A percentile compares a stretch with the other conserved stretches of the same genome.
phyloP scores from a whole-genome alignment of 2,113 vertebrate genomes.

The Poicephalus meyeri region DNA sequence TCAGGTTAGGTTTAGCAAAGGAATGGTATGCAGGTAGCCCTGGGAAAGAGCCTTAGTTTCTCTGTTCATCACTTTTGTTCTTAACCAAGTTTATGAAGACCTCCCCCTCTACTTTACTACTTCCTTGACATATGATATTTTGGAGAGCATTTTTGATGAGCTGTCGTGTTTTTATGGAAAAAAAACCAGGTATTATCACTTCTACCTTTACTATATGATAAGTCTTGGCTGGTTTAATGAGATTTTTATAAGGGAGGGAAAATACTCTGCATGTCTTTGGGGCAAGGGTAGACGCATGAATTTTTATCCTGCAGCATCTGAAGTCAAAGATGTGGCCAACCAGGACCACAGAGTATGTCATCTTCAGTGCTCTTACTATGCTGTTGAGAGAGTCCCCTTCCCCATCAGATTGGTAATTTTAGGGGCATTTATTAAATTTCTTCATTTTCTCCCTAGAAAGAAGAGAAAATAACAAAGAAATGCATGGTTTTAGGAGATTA shows the following conservation, averaged over 20 bases:
- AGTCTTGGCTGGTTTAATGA: background rate
- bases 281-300: rapidly evolving
- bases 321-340: background rate
- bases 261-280: background rate
- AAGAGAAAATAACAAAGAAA: background rate
- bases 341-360: background rate
- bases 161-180: background rate
- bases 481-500: background rate
- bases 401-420: background rate
- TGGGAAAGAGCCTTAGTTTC: background rate
- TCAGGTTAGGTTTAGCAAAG: background rate
- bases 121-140: background rate
- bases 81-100: background rate
- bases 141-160: background rate
- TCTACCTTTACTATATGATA: background rate
- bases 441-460: background rate
- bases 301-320: background rate
- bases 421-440: background rate
- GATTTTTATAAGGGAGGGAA: background rate
- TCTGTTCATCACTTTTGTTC: background rate
- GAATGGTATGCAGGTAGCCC: background rate
- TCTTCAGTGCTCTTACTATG: background rate
- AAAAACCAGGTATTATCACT: background rate
- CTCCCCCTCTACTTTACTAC: background rate
- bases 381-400: background rate